phyloP scores from a whole-genome alignment of 1,140 invertebrate species.

The Anagrus nilaparvatae region DNA sequence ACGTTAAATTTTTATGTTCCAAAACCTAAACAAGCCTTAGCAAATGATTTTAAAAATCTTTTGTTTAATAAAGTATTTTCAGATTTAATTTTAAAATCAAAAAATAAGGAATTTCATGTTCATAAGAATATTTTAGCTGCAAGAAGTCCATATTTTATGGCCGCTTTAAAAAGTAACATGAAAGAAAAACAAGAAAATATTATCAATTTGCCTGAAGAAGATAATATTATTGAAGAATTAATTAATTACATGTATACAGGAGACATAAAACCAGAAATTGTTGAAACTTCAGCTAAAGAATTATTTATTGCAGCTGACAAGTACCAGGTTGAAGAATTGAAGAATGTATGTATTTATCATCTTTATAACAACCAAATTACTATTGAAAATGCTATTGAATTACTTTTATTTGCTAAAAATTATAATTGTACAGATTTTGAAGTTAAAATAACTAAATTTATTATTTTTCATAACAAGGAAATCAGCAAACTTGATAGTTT shows the following conservation, averaged over 20 bases:
- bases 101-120: background rate
- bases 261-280: background rate
- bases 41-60: background rate
- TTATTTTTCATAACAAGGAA: no score
- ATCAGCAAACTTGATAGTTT: no score
- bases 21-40: no score
- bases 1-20: no score
- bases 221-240: background rate
- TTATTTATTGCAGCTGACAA: constrained; percentile 5
- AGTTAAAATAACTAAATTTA: no score
- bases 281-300: background rate
- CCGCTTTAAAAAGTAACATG: background rate
- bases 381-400: background rate
- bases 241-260: constrained; percentile 2
- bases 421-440: background rate
- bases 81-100: background rate
- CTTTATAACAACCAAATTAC: background rate
- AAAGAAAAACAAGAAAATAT: background rate
- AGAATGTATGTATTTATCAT: background rate
- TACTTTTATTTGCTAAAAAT: constrained; percentile 1
- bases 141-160: constrained; percentile 1
- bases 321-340: background rate
- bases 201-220: background rate
- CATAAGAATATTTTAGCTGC: constrained; percentile 3
- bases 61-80: background rate